Conservation (phyloP, 2,113 vertebrate genomes). For the Psammodynastes pulverulentus region DNA sequence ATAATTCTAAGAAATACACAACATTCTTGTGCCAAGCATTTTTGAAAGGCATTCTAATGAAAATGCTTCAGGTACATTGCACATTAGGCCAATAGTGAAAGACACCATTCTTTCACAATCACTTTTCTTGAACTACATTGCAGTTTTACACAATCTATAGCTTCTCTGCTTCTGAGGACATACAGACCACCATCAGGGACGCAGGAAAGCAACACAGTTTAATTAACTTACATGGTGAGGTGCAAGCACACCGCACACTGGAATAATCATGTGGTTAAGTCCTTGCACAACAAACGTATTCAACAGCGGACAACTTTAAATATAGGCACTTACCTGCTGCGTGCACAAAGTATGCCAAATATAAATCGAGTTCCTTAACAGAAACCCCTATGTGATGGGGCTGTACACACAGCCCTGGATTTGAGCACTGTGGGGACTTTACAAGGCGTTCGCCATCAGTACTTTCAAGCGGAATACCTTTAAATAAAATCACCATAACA, state of each 20-base stretch:
- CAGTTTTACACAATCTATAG: not conserved
- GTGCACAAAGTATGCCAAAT: slow-evolving; percentile 99
- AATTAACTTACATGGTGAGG: not conserved
- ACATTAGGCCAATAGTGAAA: not conserved
- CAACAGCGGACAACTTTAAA: slow-evolving; percentile 55
- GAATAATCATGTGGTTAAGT: not conserved
- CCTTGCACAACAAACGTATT: slow-evolving; percentile 8
- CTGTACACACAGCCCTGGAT: slow-evolving; percentile 95
- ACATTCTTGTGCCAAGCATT: not conserved
- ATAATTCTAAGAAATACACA: not conserved
- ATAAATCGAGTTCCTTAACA: slow-evolving; percentile 98
- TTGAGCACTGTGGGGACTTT: slow-evolving; percentile 97
- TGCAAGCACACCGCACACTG: not conserved
- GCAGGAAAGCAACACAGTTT: not conserved
- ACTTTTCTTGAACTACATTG: not conserved
- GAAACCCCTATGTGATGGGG: slow-evolving; percentile 99
- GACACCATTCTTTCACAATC: not conserved
- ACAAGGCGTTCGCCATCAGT: slow-evolving; percentile 98
- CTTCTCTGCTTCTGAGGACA: not conserved
- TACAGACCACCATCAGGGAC: not conserved
- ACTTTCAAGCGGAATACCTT: slow-evolving; percentile 99
- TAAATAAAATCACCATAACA: slow-evolving; percentile 99
- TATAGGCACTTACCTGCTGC: slow-evolving; percentile 84
- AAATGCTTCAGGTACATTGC: not conserved
- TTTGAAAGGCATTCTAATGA: not conserved